A percentile compares a stretch with the other conserved stretches of the same genome.
Evolutionary conservation across 2,113 vertebrate species (phyloP).

Genomic region (Actinemys pallida): DNA sequence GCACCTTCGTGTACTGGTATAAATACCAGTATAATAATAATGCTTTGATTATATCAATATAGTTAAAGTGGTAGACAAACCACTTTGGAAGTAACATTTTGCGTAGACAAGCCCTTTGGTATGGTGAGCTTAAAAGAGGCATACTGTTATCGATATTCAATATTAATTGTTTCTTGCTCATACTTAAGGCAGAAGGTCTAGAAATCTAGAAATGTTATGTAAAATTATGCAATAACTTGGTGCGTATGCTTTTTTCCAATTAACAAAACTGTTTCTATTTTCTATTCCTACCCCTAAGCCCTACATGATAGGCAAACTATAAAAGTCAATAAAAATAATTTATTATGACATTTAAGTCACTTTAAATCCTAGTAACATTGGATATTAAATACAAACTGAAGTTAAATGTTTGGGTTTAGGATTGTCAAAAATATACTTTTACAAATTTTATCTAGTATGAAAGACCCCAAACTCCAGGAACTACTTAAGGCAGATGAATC

Average conservation of each 20-base stretch:
- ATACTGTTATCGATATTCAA: neutral
- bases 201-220: neutral
- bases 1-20: neutral
- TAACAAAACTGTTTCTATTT: neutral
- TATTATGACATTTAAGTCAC: neutral
- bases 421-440: neutral
- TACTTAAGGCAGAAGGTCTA: neutral
- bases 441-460: no score
- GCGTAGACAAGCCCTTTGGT: neutral
- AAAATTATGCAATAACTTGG: neutral
- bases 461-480: neutral
- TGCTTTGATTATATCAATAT: neutral
- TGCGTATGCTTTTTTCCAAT: neutral
- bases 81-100: neutral
- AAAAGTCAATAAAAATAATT: neutral
- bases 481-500: neutral
- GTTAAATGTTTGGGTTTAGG: neutral
- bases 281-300: neutral
- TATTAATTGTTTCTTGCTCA: neutral
- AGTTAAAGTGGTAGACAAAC: neutral
- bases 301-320: neutral
- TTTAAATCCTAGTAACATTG: neutral
- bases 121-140: neutral
- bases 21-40: neutral
- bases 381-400: neutral